Conservation (phyloP, 2,113 vertebrate species). For the Nipponia nippon region DNA sequence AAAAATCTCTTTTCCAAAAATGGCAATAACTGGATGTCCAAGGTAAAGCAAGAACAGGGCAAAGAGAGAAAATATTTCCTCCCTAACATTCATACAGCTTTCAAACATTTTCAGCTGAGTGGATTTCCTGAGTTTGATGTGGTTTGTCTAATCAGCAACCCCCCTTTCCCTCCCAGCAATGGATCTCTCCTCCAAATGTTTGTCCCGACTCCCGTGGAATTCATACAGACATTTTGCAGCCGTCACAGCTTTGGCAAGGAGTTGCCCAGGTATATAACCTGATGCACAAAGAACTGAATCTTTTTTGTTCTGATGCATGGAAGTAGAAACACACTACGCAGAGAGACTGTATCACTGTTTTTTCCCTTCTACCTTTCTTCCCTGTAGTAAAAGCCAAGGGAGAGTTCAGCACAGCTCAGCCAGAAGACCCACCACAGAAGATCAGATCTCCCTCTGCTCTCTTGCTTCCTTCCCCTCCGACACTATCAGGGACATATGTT, state of each 20-base stretch:
- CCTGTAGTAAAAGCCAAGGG: background rate
- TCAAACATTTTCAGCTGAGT: constrained; percentile 31
- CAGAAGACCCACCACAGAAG: background rate
- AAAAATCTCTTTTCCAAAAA: constrained; percentile 47
- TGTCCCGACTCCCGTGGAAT: constrained; percentile 25
- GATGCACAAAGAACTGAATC: background rate
- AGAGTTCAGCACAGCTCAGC: background rate
- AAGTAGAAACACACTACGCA: background rate
- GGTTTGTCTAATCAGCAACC: constrained; percentile 33
- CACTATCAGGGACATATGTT: background rate
- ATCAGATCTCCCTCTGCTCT: background rate
- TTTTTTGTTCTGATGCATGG: background rate
- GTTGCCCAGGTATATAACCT: constrained; percentile 11
- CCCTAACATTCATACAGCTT: constrained; percentile 15
- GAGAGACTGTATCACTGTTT: background rate
- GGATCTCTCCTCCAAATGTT: constrained; percentile 15
- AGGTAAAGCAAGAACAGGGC: constrained; percentile 15
- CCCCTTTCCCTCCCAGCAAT: background rate
- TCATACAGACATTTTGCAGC: constrained; percentile 12
- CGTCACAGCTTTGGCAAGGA: background rate
- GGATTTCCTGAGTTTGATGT: constrained; percentile 38
- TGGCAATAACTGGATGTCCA: constrained; percentile 2
- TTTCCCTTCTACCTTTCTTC: background rate
- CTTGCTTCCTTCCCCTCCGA: background rate
- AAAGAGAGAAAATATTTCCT: constrained; percentile 38